Evolutionary conservation across 2,888 invertebrate genomes (phyloP).

Genomic region (Aquatica leii): DNA sequence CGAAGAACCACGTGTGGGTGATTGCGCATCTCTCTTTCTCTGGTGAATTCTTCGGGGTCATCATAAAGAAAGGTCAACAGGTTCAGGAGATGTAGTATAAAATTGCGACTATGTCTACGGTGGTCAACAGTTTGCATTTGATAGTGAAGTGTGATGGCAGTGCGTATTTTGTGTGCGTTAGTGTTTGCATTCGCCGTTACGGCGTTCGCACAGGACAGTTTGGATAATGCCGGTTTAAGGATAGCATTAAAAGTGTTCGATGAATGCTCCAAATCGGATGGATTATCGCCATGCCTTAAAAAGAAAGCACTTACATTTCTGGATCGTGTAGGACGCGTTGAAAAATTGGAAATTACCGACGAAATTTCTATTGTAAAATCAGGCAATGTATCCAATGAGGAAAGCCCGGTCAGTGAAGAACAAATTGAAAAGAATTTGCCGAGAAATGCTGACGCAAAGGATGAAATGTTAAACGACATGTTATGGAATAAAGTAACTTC

Average conservation of each 20-base stretch:
- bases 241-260: slow-evolving; percentile 77
- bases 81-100: slow-evolving; percentile 55
- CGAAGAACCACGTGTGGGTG: slow-evolving; percentile 48
- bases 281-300: slow-evolving; percentile 78
- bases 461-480: slow-evolving; percentile 73
- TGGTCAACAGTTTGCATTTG: slow-evolving; percentile 53
- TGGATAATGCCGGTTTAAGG: slow-evolving; percentile 68
- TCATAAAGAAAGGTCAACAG: slow-evolving; percentile 57
- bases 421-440: slow-evolving; percentile 75
- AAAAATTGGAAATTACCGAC: slow-evolving; percentile 68
- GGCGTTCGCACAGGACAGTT: slow-evolving; percentile 47
- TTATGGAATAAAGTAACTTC: slow-evolving; percentile 75
- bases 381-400: slow-evolving; percentile 59
- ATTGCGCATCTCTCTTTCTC: slow-evolving; percentile 44
- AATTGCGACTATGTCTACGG: slow-evolving; percentile 52
- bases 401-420: slow-evolving; percentile 67
- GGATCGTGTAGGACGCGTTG: slow-evolving; percentile 77
- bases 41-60: slow-evolving; percentile 54
- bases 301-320: slow-evolving; percentile 83
- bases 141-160: slow-evolving; percentile 42
- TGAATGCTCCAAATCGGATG: slow-evolving; percentile 75
- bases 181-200: slow-evolving; percentile 50
- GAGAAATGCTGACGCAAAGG: slow-evolving; percentile 71
- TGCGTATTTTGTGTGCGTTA: slow-evolving; percentile 53
- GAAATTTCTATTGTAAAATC: slow-evolving; percentile 73